Base-by-base conservation (phyloP, 37 sponge, comb jelly and placozoan genomes). In the Spongia lamella region DNA sequence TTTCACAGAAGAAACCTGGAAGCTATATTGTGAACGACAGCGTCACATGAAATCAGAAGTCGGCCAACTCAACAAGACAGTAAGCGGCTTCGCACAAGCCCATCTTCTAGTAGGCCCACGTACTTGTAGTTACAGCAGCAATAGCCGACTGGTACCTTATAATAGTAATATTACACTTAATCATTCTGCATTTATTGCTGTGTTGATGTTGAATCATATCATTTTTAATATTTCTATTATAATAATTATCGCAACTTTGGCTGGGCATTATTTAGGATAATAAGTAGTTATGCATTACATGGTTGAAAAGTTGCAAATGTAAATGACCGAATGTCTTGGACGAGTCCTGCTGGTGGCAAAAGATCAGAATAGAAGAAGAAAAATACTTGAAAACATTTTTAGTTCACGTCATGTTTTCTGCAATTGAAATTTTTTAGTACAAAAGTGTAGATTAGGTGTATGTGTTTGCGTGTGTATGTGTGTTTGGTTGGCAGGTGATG, bases 1-100 rank as follows among this genome's bases (percentile, higher is more conserved):
- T 14, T 98, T 98, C 77, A 90, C 89, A 5, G 99, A 98, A 58
- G 99, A 98, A 29, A 81, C 90, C 3, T 98, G 99, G 99, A 84
- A 78, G 66, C n/a, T 82, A 26, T 98, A 95, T 70, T 92, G 96
- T 81, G 93, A 95, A 5, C 95, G 92, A 61, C 99, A 98, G 82
- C 70, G 87, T 60, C 84, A 78, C 38, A 73, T 73, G 83, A 58
- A 79, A 57, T 57, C 53, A 26, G 90, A 93, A 83, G 65, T 82
- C 1, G 15, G 34, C 5, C 74, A 77, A 30, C 72, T 90, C 54
- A 84, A 78, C 71, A 80, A 80, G 81, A 71, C 70, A 30, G 82
- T 54, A 50, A 77, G 76, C 74, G 84, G 76, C 72, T 21, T 27
- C 21, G 11, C 24, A 35, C 24, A 19, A 55, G 26, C 20, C 27